Conservation (phyloP, 2,113 vertebrate genomes). For the Python bivittatus region DNA sequence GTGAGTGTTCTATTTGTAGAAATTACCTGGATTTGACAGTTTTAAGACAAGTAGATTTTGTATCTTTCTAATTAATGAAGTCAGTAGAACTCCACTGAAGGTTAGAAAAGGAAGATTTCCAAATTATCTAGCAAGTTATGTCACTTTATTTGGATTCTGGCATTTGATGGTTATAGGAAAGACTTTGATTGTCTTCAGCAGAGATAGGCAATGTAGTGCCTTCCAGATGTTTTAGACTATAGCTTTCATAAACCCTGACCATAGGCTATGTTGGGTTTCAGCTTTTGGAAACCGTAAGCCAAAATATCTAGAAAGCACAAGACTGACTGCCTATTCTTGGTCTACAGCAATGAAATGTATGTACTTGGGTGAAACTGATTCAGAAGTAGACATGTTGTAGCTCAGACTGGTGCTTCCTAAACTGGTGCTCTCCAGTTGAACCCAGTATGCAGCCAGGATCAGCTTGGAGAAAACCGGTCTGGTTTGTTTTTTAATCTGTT, state of each 20-base stretch:
- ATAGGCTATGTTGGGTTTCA: too few relatives aligned
- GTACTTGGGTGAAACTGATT: not conserved
- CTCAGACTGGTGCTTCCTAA: not conserved
- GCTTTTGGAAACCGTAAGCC: too few relatives aligned
- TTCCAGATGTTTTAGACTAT: too few relatives aligned
- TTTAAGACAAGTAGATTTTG: not conserved
- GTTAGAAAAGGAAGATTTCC: not conserved
- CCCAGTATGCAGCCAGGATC: not conserved
- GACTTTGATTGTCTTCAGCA: not conserved
- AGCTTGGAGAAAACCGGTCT: not conserved
- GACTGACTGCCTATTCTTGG: too few relatives aligned
- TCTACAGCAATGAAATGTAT: not conserved
- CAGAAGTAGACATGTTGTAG: not conserved
- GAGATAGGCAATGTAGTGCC: not conserved
- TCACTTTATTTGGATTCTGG: not conserved
- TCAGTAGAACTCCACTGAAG: rapidly evolving
- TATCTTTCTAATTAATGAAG: not conserved
- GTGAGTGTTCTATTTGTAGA: not conserved
- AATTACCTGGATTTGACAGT: not conserved
- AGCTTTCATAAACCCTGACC: too few relatives aligned
- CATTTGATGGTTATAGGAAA: not conserved
- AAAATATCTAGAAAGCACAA: too few relatives aligned
- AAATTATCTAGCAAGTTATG: not conserved
- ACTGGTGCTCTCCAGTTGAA: not conserved
- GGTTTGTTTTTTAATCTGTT: not conserved